These are phyloP conservation scores for Suncus etruscus DNA, from an alignment of 2,113 vertebrate species.

Conservation along the genomic window DNA sequence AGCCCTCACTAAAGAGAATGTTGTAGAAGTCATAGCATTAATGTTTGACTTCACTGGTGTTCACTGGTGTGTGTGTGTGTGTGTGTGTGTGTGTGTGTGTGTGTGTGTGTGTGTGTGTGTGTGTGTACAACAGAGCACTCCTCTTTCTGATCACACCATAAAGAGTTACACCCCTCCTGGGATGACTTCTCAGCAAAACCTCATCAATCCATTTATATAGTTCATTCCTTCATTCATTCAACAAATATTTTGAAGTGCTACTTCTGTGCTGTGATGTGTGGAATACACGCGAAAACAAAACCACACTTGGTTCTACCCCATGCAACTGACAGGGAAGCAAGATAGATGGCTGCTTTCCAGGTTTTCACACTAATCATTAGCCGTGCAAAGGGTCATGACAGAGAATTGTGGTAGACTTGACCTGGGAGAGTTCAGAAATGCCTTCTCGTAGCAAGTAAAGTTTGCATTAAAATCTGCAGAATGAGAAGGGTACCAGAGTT, in stretches of 20 bases:
- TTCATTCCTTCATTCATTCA: slow-evolving; percentile 1
- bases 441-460: background rate
- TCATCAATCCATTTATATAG: background rate
- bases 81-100: too few relatives aligned
- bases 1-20: background rate
- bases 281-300: background rate
- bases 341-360: background rate
- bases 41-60: background rate
- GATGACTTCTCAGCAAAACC: background rate
- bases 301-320: background rate
- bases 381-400: background rate
- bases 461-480: slow-evolving; percentile 27
- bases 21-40: too few relatives aligned
- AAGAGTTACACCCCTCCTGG: fast-evolving
- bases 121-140: background rate
- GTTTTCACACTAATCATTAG: background rate
- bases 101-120: too few relatives aligned
- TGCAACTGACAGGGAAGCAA: background rate
- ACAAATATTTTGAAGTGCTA: background rate
- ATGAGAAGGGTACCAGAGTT: background rate
- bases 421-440: slow-evolving; percentile 17
- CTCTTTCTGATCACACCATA: background rate
- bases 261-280: background rate
- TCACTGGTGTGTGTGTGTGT: background rate
- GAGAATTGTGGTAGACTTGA: background rate